Percentiles rank a stretch among this genome's conserved stretches.
phyloP scores from a whole-genome alignment of 2,888 invertebrate species.

The Apamea crenata region DNA sequence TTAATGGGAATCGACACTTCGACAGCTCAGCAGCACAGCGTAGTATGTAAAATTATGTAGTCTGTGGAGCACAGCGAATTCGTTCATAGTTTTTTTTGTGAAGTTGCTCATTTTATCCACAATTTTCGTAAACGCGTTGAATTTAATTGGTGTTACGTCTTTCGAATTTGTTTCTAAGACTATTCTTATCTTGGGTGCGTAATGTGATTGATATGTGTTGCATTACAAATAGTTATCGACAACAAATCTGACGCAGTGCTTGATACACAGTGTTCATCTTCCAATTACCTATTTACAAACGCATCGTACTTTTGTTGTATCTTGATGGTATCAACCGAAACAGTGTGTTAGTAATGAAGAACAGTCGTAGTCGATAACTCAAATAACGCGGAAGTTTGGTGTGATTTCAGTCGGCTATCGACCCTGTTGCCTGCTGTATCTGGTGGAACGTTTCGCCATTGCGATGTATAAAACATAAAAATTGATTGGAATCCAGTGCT shows the following conservation, averaged over 20 bases:
- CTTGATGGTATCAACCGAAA: constrained; percentile 13
- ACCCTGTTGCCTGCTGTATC: constrained; percentile 34
- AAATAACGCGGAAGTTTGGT: constrained; percentile 39
- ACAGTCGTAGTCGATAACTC: constrained; percentile 1
- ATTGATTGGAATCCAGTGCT: constrained; percentile 44
- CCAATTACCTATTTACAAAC: constrained; percentile 36
- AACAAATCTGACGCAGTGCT: constrained; percentile 64
- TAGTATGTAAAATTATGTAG: not conserved
- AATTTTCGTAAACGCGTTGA: not conserved
- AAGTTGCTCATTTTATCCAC: not conserved
- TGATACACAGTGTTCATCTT: constrained; percentile 41
- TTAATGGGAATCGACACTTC: no score
- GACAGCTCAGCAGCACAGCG: no score
- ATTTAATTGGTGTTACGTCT: constrained; percentile 20
- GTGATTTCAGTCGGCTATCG: constrained; percentile 52
- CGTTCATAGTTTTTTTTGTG: constrained; percentile 10
- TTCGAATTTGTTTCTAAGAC: not conserved
- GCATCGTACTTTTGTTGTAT: constrained; percentile 9
- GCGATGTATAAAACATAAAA: constrained; percentile 48
- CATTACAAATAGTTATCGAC: constrained; percentile 32
- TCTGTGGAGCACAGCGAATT: constrained; percentile 9
- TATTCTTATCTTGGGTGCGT: constrained; percentile 26
- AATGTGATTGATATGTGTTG: constrained; percentile 23
- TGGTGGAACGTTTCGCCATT: constrained; percentile 48
- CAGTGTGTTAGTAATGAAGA: constrained; percentile 14